Conservation (phyloP, 2,888 invertebrate genomes). For the Polydrusus cervinus region DNA sequence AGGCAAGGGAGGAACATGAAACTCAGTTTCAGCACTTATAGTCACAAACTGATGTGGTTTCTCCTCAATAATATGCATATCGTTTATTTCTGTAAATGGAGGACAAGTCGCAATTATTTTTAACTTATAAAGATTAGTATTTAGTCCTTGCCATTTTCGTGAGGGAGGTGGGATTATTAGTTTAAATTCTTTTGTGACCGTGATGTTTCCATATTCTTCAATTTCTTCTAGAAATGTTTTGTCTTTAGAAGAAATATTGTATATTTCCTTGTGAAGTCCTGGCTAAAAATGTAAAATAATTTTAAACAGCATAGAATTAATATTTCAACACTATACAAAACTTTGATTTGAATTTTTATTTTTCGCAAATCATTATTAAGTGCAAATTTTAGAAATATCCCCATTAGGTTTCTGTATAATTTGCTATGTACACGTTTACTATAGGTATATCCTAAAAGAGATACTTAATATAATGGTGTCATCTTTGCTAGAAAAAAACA, state of each 20-base stretch:
- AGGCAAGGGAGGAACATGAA: conserved; percentile 28
- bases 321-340: no score
- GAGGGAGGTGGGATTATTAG: conserved; percentile 31
- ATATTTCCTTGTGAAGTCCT: conserved; percentile 25
- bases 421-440: no score
- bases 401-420: no score
- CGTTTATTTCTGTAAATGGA: conserved; percentile 26
- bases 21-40: conserved; percentile 8
- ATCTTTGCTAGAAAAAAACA: no score
- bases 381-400: no score
- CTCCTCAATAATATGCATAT: conserved; percentile 24
- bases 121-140: conserved; percentile 13
- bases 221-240: conserved; percentile 41
- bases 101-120: conserved; percentile 38
- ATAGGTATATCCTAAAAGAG: no score
- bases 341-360: no score
- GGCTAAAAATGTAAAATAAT: conserved; percentile 28
- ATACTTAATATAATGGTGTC: no score
- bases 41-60: conserved; percentile 19
- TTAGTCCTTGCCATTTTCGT: conserved; percentile 30
- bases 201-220: conserved; percentile 32
- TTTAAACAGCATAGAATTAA: no score
- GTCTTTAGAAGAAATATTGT: conserved; percentile 41
- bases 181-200: conserved; percentile 34
- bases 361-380: no score